Evolutionary conservation across 2,888 invertebrate species (phyloP).

Genomic region (Cephus pulcher): DNA sequence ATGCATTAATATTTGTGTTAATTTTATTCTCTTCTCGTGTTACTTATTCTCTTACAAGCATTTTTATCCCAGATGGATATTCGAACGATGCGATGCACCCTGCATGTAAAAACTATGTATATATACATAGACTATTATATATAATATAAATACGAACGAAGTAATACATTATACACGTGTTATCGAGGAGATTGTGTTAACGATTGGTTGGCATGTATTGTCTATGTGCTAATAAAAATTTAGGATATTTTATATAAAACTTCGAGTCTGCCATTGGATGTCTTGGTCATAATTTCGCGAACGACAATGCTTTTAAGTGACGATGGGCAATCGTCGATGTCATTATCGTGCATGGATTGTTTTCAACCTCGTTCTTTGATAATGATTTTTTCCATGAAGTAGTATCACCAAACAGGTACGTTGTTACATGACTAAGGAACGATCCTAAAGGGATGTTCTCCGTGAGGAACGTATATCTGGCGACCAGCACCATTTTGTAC

Average conservation of each 20-base stretch:
- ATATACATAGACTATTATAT: constrained; percentile 41
- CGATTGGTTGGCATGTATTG: constrained; percentile 55
- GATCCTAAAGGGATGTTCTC: background rate
- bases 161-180: constrained; percentile 29
- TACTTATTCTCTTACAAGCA: no score
- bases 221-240: constrained; percentile 60
- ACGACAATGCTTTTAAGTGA: no score
- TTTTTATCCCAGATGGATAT: no score
- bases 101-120: background rate
- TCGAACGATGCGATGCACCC: background rate
- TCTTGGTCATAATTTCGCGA: no score
- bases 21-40: no score
- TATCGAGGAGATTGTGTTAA: constrained; percentile 51
- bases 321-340: no score
- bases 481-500: background rate
- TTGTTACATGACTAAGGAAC: background rate
- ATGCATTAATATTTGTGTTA: no score
- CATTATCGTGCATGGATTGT: background rate
- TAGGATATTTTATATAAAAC: constrained; percentile 59
- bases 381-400: background rate
- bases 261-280: background rate
- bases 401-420: background rate
- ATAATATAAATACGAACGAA: constrained; percentile 44
- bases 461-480: background rate
- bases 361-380: background rate